Percentiles rank a stretch among this genome's conserved stretches.
phyloP scores from a whole-genome alignment of 2,888 invertebrate species.

The Sylvicola fuscatus region DNA sequence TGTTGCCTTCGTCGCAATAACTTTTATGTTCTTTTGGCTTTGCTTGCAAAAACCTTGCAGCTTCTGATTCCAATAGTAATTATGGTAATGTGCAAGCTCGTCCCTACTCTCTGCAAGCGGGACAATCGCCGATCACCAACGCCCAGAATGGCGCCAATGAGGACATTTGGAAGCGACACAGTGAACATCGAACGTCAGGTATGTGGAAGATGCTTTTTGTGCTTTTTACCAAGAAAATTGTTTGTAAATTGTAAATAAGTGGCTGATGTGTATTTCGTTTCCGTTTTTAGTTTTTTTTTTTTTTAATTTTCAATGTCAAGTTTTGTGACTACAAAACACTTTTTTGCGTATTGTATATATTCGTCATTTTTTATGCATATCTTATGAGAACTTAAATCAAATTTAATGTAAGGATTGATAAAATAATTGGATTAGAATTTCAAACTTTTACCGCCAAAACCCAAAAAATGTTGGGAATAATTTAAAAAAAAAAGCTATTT shows the following conservation, averaged over 20 bases:
- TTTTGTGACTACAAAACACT: neutral
- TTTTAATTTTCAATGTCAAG: neutral
- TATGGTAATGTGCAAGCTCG: conserved; percentile 12
- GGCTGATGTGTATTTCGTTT: neutral
- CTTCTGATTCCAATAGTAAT: conserved; percentile 13
- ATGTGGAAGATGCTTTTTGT: conserved; percentile 6
- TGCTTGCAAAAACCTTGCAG: too few relatives aligned
- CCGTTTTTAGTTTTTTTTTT: neutral
- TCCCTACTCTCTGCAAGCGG: conserved; percentile 12
- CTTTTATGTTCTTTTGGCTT: too few relatives aligned
- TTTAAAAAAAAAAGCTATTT: too few relatives aligned
- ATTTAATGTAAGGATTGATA: too few relatives aligned
- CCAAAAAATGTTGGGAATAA: too few relatives aligned
- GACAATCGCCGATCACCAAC: neutral
- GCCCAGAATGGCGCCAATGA: conserved; percentile 19
- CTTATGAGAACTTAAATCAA: too few relatives aligned
- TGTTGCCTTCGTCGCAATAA: too few relatives aligned
- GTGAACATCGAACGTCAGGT: conserved; percentile 22
- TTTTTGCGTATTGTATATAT: too few relatives aligned
- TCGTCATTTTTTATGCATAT: too few relatives aligned
- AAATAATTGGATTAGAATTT: too few relatives aligned
- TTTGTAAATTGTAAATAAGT: neutral
- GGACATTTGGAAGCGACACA: conserved; percentile 19
- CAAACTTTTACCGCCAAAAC: too few relatives aligned
- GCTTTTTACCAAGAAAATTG: neutral